phyloP scores from a whole-genome alignment of 30 jellyfish, hydroid and myxozoan genomes.

The Chrysaora quinquecirrha region DNA sequence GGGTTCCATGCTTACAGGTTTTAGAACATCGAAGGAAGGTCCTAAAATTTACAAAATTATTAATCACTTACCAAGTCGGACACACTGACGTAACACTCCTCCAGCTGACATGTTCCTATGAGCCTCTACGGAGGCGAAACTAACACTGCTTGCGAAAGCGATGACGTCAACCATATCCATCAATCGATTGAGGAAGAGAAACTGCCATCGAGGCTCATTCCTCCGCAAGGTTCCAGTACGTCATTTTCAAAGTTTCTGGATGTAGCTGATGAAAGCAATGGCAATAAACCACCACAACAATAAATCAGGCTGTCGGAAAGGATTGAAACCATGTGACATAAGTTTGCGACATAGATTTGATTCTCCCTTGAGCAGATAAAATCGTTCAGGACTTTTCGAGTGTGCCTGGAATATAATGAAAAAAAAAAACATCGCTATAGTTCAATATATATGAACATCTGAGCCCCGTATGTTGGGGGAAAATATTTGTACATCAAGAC shows the following conservation, averaged over 20 bases:
- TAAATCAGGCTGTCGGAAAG: slow-evolving; percentile 90
- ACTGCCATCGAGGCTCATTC: slow-evolving; percentile 93
- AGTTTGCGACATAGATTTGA: slow-evolving; percentile 74
- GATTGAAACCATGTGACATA: slow-evolving; percentile 97
- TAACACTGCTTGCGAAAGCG: slow-evolving; percentile 89
- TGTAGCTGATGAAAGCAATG: slow-evolving; percentile 94
- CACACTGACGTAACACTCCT: slow-evolving; percentile 94
- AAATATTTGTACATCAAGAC: no score
- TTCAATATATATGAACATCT: no score
- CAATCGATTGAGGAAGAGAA: slow-evolving; percentile 92
- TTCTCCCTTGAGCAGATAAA: slow-evolving; percentile 84
- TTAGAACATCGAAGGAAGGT: no score
- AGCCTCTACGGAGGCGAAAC: slow-evolving; percentile 89
- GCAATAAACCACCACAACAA: slow-evolving; percentile 98
- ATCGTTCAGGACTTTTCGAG: slow-evolving; percentile 84
- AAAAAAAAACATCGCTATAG: no score
- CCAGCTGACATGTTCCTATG: slow-evolving; percentile 98
- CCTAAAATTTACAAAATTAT: no score
- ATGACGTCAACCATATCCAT: slow-evolving; percentile 87
- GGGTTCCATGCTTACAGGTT: no score
- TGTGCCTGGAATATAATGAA: slow-evolving; percentile 71
- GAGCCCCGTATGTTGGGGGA: no score
- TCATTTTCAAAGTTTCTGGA: slow-evolving; percentile 91
- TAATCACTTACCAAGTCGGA: slow-evolving; percentile 93
- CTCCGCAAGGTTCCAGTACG: slow-evolving; percentile 97